Base-by-base conservation (phyloP, 2,113 vertebrate species). In the Stigmatopora argus region DNA sequence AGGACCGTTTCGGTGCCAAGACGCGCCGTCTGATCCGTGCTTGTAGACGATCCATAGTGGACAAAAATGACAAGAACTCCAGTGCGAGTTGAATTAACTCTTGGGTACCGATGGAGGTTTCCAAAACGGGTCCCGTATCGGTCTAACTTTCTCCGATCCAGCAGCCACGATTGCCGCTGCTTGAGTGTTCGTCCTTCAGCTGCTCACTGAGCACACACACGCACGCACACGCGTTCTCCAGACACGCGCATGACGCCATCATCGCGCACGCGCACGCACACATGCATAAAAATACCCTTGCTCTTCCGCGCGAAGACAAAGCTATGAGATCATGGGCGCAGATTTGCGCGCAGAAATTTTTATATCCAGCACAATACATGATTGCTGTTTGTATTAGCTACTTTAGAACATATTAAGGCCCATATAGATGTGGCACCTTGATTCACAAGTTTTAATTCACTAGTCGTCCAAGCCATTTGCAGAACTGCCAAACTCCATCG, bases 1-100 rank as follows among this genome's bases (percentile, higher is more conserved):
- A 84, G 56, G 86, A 87, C 47, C 87, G 87, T 72, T 34, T 44
- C 5, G 52, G 31, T 64, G 51, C 60, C 64, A 31, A 41, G 64
- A 44, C 76, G 44, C 71, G 76, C 65, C 47, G 74, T 80, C 74
- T 77, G 41, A 73, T 73, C 74, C 69, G 13, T 14, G 59, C 11
- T 15, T 38, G 38, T 62, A 66, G 69, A 78, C 69, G 75, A 88
- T 88, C 84, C 87, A 89, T 89, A 64, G 66, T 69, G 72, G 44
- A 21, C 59, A 23, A 44, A 69, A 53, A 41, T 55, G 15, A 7
- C 1, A 11, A 5, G 59, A 12, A 61, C 41, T 61, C 59, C 59
- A 5, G 59, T 15, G n/a, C 15, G 14, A 61, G 59, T 61, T 41
- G 23, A 31, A 31, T 56, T 12, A 17, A 45, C n/a, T 41, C 17